Base-by-base conservation (phyloP, 2,888 invertebrate species). In the Plusia festucae region DNA sequence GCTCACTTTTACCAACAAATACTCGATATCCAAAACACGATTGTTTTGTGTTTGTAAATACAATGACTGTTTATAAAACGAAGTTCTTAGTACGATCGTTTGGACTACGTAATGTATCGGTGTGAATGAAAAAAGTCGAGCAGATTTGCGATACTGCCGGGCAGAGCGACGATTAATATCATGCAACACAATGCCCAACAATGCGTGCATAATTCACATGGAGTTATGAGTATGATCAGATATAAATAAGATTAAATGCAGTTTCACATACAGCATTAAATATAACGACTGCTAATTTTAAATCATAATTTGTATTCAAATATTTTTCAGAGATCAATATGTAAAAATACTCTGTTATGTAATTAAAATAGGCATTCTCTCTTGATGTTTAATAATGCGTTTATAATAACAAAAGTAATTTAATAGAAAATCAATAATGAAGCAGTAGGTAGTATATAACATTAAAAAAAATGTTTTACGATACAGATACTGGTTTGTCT, bases 151-250 rank as follows among this genome's bases (percentile, higher is more conserved):
- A 75, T 34, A 57, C 61, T 61, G 69, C 49, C 56, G 59, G 64
- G 20, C 60, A 63, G 49, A 67, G 69, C 60, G 68, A 61, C 76
- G 80, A 84, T 84, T 76, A 75, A 75, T 79, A 84, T 79, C 84
- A 66, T 70, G 78, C 70, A 61, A 72, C 68, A 83, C 80, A 84
- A 78, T 79, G 72, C 78, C 70, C 71, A 76, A 81, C 78, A 85
- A 84, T 80, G 72, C 74, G 65, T 68, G 65, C 64, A 73, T 71
- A 73, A 78, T 76, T 84, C 78, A 72, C 72, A 56, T 77, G 66
- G 59, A 73, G 69, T 76, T 78, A 76, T 76, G 69, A 68, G 58
- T 68, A 63, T 73, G 60, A 79, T 81, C 74, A 68, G 75, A 79
- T 68, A 79, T 74, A 63, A 76, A 65, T 71, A 61, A 59, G 32